These are phyloP conservation scores for Diadromus collaris DNA, from an alignment of 2,888 invertebrate genomes.

Conservation along the genomic window DNA sequence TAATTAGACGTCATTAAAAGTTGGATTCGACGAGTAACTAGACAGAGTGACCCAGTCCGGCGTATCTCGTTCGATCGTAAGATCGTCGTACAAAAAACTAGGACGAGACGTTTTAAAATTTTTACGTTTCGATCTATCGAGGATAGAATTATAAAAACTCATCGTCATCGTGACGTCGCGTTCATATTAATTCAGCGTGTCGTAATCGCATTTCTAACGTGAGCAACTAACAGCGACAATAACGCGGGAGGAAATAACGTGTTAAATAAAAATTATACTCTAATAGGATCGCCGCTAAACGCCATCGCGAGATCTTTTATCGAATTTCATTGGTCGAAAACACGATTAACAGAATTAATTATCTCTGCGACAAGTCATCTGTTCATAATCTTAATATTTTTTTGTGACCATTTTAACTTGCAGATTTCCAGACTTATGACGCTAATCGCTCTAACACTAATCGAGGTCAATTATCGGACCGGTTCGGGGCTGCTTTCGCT, in stretches of 20 bases:
- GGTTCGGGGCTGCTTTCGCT: slow-evolving; percentile 70
- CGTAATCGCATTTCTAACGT: slow-evolving; percentile 60
- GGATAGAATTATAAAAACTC: not conserved
- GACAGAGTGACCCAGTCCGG: not conserved
- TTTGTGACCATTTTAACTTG: slow-evolving; percentile 66
- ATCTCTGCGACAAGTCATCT: not conserved
- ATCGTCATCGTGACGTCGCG: not conserved
- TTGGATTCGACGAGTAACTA: not conserved
- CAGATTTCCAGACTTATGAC: slow-evolving; percentile 93
- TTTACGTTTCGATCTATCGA: slow-evolving; percentile 26
- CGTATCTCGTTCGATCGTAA: not conserved
- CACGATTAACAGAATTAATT: slow-evolving; percentile 1
- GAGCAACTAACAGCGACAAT: slow-evolving; percentile 42
- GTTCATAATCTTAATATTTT: slow-evolving; percentile 12
- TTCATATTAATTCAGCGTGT: slow-evolving; percentile 37
- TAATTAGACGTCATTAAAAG: not conserved
- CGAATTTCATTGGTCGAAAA: slow-evolving; percentile 6
- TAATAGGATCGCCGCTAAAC: slow-evolving; percentile 5
- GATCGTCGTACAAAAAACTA: slow-evolving; percentile 7
- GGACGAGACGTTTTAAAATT: slow-evolving; percentile 27
- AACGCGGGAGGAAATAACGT: slow-evolving; percentile 15
- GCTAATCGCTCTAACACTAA: slow-evolving; percentile 81
- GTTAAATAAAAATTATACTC: not conserved
- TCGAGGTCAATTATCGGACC: slow-evolving; percentile 75
- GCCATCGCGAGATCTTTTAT: slow-evolving; percentile 5